These are phyloP conservation scores for Coecobrya sp. DNA, from an alignment of 2,888 invertebrate genomes.

Conservation along the genomic window DNA sequence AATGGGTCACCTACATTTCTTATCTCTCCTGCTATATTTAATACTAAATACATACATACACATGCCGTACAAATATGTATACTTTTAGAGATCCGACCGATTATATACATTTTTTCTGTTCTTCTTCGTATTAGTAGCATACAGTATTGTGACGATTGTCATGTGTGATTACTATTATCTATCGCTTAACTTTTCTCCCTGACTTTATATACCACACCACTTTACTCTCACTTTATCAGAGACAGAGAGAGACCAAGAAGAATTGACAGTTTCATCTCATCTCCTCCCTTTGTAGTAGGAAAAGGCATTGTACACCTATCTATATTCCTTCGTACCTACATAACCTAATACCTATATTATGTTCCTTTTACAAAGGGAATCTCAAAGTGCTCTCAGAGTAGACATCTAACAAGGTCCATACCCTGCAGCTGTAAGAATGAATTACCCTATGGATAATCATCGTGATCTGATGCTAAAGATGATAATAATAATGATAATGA, in stretches of 20 bases:
- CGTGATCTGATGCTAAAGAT: not conserved
- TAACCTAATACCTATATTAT: not conserved
- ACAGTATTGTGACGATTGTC: not conserved
- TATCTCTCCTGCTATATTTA: not conserved
- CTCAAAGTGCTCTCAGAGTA: no score
- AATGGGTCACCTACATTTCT: slow-evolving; percentile 78
- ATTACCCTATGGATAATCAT: slow-evolving; percentile 39
- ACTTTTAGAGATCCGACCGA: not conserved
- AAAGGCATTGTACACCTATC: not conserved
- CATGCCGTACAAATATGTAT: not conserved
- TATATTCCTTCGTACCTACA: not conserved
- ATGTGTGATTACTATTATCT: slow-evolving; percentile 39
- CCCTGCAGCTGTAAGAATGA: slow-evolving; percentile 13
- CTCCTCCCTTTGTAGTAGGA: slow-evolving; percentile 13
- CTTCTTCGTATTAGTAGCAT: not conserved
- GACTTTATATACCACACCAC: not conserved
- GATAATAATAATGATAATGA: slow-evolving; percentile 20
- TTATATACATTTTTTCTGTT: not conserved
- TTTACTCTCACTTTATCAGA: slow-evolving; percentile 8
- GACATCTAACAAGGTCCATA: slow-evolving; percentile 38
- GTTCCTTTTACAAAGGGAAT: no score
- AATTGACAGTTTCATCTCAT: slow-evolving; percentile 41
- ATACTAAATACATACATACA: not conserved
- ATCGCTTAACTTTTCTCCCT: not conserved
- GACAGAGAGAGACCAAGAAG: not conserved